Base-by-base conservation (phyloP, 1,140 invertebrate genomes). In the Pemphigus obesinymphae region DNA sequence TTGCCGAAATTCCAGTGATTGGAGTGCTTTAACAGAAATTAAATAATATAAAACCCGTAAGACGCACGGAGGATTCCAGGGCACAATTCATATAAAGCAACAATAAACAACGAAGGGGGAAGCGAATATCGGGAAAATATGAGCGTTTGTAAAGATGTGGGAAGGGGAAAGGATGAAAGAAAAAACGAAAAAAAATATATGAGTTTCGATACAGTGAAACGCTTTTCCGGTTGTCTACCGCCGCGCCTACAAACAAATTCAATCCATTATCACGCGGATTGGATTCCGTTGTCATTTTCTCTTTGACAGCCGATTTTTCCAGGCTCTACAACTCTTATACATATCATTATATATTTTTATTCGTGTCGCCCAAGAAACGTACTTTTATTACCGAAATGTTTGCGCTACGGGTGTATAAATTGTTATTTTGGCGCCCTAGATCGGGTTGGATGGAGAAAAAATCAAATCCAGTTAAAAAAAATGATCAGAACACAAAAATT, bases 241-340 rank as follows among this genome's bases (percentile, higher is more conserved):
- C 20, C n/a, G 50, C 34, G 13, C 73, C 50, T 37, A 55, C 76
- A 80, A 80, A 80, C 76, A 61, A 80, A 80, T 80, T 26, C 76
- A 63, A 80, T 80, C 76, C 76, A 80, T 80, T 80, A 80, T 45
- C 76, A 53, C 61, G 20, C 53, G 37, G 55, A 80, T 80, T 80
- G 75, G 43, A 78, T 78, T 78, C 75, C 75, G 75, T 78, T 78
- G 76, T 63, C 76, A 80, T 80, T 80, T 80, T 61, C 37, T 50
- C n/a, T 80, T 63, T 61, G 76, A 80, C 76, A 80, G 55, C 55
- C 76, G 76, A 80, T 80, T 80, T 80, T 63, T 63, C 55, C 37
- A 23, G 17, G 63, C 55, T 80, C 37, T 29, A 5, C 5, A 43
- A 10, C 17, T 55, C 3, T 43, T 61, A 15, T 55, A 13, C 23